Evolutionary conservation across 2,888 invertebrate species (phyloP).

Genomic region (Heliconius aoede): DNA sequence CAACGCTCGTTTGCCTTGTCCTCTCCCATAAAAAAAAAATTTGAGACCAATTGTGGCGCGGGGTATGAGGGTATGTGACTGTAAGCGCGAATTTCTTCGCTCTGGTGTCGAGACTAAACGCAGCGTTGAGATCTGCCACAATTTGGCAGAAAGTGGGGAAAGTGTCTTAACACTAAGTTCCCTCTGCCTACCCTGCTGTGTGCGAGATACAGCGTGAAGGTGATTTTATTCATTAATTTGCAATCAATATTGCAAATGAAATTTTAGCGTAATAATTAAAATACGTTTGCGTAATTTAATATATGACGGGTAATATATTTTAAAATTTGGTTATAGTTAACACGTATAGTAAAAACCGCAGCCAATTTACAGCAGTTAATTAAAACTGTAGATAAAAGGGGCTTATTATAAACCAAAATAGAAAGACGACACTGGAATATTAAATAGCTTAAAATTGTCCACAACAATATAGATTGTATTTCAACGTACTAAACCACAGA

Average conservation of each 20-base stretch:
- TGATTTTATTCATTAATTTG: neutral
- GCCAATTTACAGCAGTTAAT: conserved; percentile 45
- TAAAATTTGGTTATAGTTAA: conserved; percentile 30
- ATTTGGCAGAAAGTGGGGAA: too few species aligned
- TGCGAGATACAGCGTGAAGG: too few species aligned
- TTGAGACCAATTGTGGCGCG: too few species aligned
- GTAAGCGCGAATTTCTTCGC: too few species aligned
- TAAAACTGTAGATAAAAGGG: conserved; percentile 46
- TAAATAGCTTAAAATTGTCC: conserved; percentile 28
- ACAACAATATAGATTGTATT: conserved; percentile 27
- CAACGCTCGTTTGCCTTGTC: too few species aligned
- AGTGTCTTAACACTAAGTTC: too few species aligned
- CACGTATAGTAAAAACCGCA: conserved; percentile 38
- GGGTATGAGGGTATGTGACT: too few species aligned
- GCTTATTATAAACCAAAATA: conserved; percentile 43
- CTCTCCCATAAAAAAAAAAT: too few species aligned
- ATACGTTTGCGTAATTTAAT: neutral
- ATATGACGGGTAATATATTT: conserved; percentile 30
- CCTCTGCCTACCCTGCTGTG: too few species aligned
- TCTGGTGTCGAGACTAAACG: too few species aligned
- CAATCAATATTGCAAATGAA: neutral
- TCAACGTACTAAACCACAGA: conserved; percentile 12
- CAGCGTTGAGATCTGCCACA: too few species aligned
- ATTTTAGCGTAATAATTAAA: neutral
- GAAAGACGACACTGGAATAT: conserved; percentile 19